Evolutionary conservation across 1,140 invertebrate species (phyloP), one percentile per base, ranked within the genome.

Genomic region (Caerostris extrusa): DNA sequence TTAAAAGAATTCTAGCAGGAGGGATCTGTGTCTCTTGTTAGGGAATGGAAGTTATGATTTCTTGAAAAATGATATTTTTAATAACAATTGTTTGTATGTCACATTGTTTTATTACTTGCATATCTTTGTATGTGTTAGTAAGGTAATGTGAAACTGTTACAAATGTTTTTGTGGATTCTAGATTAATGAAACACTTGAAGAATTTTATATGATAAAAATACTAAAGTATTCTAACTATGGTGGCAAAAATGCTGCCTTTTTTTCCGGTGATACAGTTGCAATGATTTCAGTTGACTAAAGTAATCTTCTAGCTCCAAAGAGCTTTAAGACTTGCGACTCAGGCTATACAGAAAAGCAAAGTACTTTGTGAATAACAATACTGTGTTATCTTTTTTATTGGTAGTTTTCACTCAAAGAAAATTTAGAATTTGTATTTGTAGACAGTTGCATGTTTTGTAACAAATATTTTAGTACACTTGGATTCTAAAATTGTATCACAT

Each of bases 81-180:
- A 94, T 94, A 94, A 94, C 92, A 93, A 93, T 93, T 90, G 93
- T 94, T 94, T 94, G 88, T 94, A 94, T 94, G 88, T 90, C 93
- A 94, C 86, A 88, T 94, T 94, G 93, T 94, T 94, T 94, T 94
- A 94, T 94, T 94, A 94, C 93, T 94, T 83, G 93, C 87, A 94
- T 94, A 94, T 90, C 93, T 94, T 94, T 94, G 87, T 94, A 94
- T 90, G 88, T 90, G 81, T 88, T 90, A 81, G 71, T 94, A 94
- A 56, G 69, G 64, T 88, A 93, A 87, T 93, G 92, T 93, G 92
- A 58, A 93, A 93, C 56, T 93, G 92, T 93, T 93, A 69, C 86
- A 93, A 89, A 93, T 89, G 86, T 93, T 93, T 93, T 85, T 93
- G 85, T 93, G 92, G 92, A 93, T 88, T 93, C 69, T 93, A 93